phyloP scores from a whole-genome alignment of 2,113 vertebrate genomes.

The Pygathrix nemaeus region DNA sequence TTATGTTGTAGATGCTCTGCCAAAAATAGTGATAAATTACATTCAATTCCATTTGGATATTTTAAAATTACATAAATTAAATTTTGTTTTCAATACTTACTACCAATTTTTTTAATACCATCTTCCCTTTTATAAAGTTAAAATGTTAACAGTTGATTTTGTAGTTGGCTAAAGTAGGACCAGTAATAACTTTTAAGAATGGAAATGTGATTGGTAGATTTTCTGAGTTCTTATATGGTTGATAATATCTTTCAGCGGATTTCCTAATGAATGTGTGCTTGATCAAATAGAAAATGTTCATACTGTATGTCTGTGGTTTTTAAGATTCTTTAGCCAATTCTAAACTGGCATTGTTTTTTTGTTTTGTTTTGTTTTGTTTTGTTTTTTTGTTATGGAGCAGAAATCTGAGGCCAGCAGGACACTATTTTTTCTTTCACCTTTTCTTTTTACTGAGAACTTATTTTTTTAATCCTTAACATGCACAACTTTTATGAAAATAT shows the following conservation, averaged over 20 bases:
- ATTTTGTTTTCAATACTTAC: conserved; percentile 8
- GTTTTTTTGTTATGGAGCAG: neutral
- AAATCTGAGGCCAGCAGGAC: neutral
- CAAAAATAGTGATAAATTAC: conserved; percentile 14
- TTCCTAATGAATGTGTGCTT: neutral
- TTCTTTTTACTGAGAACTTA: neutral
- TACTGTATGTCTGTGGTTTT: neutral
- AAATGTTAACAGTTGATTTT: neutral
- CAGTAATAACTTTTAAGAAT: conserved; percentile 11
- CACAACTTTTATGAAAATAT: neutral
- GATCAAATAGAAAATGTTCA: neutral
- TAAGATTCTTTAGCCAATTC: neutral
- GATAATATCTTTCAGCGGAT: neutral
- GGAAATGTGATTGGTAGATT: neutral
- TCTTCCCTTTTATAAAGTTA: neutral
- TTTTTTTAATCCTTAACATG: conserved; percentile 36
- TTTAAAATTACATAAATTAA: neutral
- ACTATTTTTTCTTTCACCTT: neutral
- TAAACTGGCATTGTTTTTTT: neutral
- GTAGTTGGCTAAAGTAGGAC: neutral
- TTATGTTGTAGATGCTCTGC: neutral
- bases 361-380: neutral
- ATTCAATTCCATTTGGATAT: neutral
- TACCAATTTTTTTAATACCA: neutral
- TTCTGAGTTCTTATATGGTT: neutral